These are phyloP conservation scores for Alviniconcha strummeri DNA, from an alignment of 2,888 invertebrate genomes.

Conservation along the genomic window DNA sequence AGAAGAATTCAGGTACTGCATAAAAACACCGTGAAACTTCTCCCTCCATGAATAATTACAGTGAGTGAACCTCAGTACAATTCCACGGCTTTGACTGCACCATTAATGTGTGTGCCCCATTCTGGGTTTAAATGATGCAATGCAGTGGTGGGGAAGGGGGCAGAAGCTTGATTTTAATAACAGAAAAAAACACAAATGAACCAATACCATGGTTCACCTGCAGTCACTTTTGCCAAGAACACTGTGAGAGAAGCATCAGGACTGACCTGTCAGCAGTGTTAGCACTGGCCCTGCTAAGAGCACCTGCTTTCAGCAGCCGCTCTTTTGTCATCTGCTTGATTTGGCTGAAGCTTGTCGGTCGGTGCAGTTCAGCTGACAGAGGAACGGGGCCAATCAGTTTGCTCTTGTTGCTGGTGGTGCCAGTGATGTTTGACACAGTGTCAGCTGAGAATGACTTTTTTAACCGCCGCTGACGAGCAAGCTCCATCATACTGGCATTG, in stretches of 20 bases:
- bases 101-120: no score
- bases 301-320: slow-evolving; percentile 61
- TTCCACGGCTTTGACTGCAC: no score
- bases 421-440: slow-evolving; percentile 12
- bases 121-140: no score
- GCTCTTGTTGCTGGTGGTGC: slow-evolving; percentile 5
- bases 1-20: no score
- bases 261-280: slow-evolving; percentile 54
- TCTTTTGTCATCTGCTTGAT: slow-evolving; percentile 59
- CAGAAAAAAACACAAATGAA: no score
- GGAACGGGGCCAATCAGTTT: slow-evolving; percentile 59
- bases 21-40: no score
- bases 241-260: not conserved
- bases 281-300: slow-evolving; percentile 35
- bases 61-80: no score
- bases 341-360: slow-evolving; percentile 62
- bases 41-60: no score
- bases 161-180: no score
- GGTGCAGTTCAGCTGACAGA: slow-evolving; percentile 60
- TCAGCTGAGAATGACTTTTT: slow-evolving; percentile 22
- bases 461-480: slow-evolving; percentile 37
- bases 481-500: slow-evolving; percentile 50
- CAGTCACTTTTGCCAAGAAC: no score
- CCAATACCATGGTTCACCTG: no score
- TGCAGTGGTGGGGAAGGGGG: no score